Percentiles rank a stretch among this genome's conserved stretches.
Evolutionary conservation across 2,888 invertebrate species (phyloP).

Genomic region (Limnephilus marmoratus): DNA sequence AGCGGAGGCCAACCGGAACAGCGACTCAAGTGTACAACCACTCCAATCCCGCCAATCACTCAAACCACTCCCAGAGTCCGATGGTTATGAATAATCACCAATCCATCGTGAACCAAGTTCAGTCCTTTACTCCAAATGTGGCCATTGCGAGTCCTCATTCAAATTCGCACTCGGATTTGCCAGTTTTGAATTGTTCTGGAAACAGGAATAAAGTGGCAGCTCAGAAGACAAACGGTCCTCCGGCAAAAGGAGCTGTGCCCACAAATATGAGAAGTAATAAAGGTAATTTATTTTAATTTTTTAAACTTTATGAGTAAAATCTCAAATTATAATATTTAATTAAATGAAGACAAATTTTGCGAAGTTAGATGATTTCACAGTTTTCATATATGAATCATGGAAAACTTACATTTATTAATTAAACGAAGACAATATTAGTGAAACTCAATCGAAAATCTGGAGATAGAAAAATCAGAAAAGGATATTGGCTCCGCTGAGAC

Average conservation of each 20-base stretch:
- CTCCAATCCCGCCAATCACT: neutral
- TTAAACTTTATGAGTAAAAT: no score
- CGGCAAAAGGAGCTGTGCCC: conserved; percentile 27
- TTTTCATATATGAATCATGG: no score
- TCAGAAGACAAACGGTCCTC: conserved; percentile 36
- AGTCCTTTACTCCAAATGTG: conserved; percentile 51
- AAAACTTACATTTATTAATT: no score
- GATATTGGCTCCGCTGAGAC: no score
- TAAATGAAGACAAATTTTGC: no score
- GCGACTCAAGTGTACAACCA: conserved; percentile 42
- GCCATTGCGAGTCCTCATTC: conserved; percentile 48
- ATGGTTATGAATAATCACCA: neutral
- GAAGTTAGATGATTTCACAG: no score
- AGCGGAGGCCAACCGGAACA: conserved; percentile 27
- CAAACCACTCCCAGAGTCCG: conserved; percentile 29
- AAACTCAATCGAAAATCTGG: no score
- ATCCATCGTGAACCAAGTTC: conserved; percentile 19
- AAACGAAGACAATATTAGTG: no score
- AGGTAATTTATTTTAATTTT: conserved; percentile 16
- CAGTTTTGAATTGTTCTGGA: conserved; percentile 45
- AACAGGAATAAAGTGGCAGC: conserved; percentile 35
- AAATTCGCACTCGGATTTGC: conserved; percentile 51
- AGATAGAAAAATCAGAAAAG: no score
- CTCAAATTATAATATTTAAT: no score
- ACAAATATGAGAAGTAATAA: conserved; percentile 57